Evolutionary conservation across 2,888 invertebrate species (phyloP).

Genomic region (Cerastoderma edule): DNA sequence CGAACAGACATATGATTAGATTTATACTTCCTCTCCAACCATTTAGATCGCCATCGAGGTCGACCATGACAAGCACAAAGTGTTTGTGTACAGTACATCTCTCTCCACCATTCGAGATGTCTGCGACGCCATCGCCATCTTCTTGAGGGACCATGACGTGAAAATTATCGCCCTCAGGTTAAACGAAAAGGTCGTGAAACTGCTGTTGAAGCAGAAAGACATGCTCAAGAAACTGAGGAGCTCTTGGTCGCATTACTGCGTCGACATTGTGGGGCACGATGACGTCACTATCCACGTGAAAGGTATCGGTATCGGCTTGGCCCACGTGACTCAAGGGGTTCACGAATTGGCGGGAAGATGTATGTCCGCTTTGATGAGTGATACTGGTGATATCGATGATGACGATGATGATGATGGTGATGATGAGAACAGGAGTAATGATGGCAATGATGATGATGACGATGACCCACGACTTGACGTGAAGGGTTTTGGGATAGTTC

Average conservation of each 20-base stretch:
- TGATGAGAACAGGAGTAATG: slow-evolving; percentile 18
- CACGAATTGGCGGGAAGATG: slow-evolving; percentile 27
- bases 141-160: slow-evolving; percentile 43
- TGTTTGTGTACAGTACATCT: slow-evolving; percentile 28
- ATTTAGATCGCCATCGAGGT: slow-evolving; percentile 21
- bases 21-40: too few species aligned
- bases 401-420: slow-evolving; percentile 32
- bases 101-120: slow-evolving; percentile 26
- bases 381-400: slow-evolving; percentile 31
- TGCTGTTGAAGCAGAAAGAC: slow-evolving; percentile 21
- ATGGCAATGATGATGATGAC: background rate
- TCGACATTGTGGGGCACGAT: slow-evolving; percentile 15
- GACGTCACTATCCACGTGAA: slow-evolving; percentile 15
- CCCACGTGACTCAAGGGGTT: slow-evolving; percentile 22
- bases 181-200: slow-evolving; percentile 5
- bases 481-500: too few species aligned
- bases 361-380: slow-evolving; percentile 18
- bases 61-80: slow-evolving; percentile 17
- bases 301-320: slow-evolving; percentile 51
- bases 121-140: slow-evolving; percentile 27
- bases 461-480: too few species aligned
- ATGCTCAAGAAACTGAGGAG: slow-evolving; percentile 18
- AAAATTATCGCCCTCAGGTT: slow-evolving; percentile 30
- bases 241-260: slow-evolving; percentile 36
- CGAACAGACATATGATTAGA: too few species aligned